Conservation (phyloP, 2,888 invertebrate species). For the Thyatira batis region DNA sequence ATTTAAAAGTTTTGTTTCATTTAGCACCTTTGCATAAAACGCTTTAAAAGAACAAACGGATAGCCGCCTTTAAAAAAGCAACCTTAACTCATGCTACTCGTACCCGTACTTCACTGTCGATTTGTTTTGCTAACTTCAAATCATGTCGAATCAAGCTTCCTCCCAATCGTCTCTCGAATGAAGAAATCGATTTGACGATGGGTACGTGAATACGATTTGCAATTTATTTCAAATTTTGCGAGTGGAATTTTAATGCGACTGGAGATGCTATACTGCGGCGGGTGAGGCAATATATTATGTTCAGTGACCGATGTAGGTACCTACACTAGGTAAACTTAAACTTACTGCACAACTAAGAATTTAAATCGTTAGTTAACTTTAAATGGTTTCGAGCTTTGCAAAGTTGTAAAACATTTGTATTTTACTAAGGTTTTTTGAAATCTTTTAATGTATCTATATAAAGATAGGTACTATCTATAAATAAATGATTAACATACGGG, state of each 20-base stretch:
- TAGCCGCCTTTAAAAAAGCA: conserved; percentile 37
- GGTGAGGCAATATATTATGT: conserved; percentile 32
- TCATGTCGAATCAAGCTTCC: conserved; percentile 38
- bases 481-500: too few species aligned
- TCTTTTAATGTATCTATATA: too few species aligned
- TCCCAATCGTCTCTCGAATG: conserved; percentile 44
- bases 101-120: conserved; percentile 19
- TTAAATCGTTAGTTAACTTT: conserved; percentile 17
- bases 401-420: neutral
- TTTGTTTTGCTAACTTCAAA: conserved; percentile 44
- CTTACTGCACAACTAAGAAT: conserved; percentile 37
- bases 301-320: conserved; percentile 34
- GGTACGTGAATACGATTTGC: conserved; percentile 58
- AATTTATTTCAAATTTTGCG: conserved; percentile 63
- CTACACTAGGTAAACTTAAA: conserved; percentile 41
- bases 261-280: conserved; percentile 21
- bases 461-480: too few species aligned
- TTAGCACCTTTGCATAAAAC: conserved; percentile 35
- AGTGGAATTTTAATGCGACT: conserved; percentile 57
- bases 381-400: neutral
- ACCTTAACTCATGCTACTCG: conserved; percentile 42
- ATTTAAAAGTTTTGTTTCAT: conserved; percentile 29
- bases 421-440: neutral
- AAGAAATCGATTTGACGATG: conserved; percentile 63
- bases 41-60: conserved; percentile 35